These are phyloP conservation scores for Cremastobaeus sp. DNA, from an alignment of 2,888 invertebrate species.

Conservation along the genomic window DNA sequence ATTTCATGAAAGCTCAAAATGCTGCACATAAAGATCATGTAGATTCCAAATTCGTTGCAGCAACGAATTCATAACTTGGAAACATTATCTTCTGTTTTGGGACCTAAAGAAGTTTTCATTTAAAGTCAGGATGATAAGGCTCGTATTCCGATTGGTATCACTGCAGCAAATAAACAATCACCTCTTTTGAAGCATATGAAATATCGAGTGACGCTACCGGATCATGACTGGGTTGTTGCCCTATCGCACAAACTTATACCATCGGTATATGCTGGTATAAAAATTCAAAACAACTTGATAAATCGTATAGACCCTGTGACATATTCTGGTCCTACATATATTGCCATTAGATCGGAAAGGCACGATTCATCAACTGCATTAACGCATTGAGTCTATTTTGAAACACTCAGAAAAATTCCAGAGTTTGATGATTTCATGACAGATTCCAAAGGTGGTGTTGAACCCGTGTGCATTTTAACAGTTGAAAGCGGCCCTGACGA, in stretches of 20 bases:
- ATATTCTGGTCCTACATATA: conserved; percentile 75
- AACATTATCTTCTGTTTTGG: conserved; percentile 64
- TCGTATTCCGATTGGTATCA: conserved; percentile 71
- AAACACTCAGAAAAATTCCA: conserved; percentile 44
- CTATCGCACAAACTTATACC: conserved; percentile 70
- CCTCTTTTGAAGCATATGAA: conserved; percentile 70
- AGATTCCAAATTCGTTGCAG: conserved; percentile 66
- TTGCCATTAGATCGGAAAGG: conserved; percentile 70
- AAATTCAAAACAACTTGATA: conserved; percentile 64
- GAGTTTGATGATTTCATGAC: conserved; percentile 52
- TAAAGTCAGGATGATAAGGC: conserved; percentile 72
- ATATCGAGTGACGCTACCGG: conserved; percentile 66
- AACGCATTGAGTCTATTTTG: conserved; percentile 61
- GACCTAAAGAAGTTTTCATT: conserved; percentile 62
- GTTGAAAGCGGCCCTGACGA: conserved; percentile 62
- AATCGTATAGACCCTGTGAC: conserved; percentile 68
- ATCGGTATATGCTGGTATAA: conserved; percentile 69
- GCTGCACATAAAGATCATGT: conserved; percentile 63
- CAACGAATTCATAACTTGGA: conserved; percentile 65
- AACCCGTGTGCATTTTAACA: conserved; percentile 68
- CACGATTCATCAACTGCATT: conserved; percentile 67
- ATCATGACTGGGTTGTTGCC: conserved; percentile 71
- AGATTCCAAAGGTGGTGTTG: conserved; percentile 24
- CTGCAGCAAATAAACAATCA: conserved; percentile 75
- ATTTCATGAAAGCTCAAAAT: conserved; percentile 52